Conservation (phyloP, 2,797 vertebrate genomes). For the Paedocypris micromegethes region DNA sequence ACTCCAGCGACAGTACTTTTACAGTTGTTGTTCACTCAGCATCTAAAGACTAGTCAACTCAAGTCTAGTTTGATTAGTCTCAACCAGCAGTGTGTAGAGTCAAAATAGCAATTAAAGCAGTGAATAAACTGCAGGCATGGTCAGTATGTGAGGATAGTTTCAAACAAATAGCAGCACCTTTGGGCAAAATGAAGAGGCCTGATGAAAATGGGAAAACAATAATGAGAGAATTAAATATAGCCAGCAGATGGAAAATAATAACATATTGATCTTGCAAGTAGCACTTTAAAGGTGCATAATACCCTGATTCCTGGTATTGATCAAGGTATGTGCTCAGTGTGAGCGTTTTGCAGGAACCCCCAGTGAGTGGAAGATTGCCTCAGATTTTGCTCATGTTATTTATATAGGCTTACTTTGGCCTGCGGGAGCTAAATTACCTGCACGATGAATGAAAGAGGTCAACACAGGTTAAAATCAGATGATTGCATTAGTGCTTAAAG, state of each 20-base stretch:
- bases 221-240: constrained; percentile 78
- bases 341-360: constrained; percentile 62
- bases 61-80: no score
- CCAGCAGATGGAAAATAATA: constrained; percentile 80
- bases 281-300: constrained; percentile 71
- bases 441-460: constrained; percentile 2
- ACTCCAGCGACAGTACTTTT: no score
- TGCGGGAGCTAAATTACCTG: constrained; percentile 38
- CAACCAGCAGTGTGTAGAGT: background rate
- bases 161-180: constrained; percentile 23
- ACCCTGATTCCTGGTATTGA: constrained; percentile 75
- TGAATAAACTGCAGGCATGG: background rate
- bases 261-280: constrained; percentile 72
- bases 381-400: constrained; percentile 61
- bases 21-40: no score
- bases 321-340: constrained; percentile 53
- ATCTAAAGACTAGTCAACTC: no score
- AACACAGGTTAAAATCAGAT: constrained; percentile 30
- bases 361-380: constrained; percentile 67
- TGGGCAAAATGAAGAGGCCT: constrained; percentile 57
- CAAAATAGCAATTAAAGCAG: background rate
- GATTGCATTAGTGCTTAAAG: constrained; percentile 35
- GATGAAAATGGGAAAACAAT: constrained; percentile 68
- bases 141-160: constrained; percentile 24
- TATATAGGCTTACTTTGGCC: constrained; percentile 52